These are phyloP conservation scores for Solea senegalensis DNA, from an alignment of 2,113 vertebrate genomes.

Conservation along the genomic window DNA sequence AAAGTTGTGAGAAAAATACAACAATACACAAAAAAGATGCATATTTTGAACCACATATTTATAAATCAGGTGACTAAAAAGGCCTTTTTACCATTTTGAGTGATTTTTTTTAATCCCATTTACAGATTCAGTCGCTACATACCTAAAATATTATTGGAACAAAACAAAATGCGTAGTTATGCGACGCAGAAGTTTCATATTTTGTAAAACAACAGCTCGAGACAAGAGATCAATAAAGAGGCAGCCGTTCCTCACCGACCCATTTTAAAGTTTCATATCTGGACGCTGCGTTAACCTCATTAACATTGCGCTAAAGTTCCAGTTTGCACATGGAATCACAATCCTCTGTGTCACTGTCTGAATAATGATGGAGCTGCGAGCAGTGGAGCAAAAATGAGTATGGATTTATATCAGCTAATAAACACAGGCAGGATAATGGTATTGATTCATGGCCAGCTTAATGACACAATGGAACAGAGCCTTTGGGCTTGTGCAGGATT, in stretches of 20 bases:
- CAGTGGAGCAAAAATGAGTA: slow-evolving; percentile 39
- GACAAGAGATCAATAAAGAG: slow-evolving; percentile 9
- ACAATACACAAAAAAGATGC: too few relatives aligned
- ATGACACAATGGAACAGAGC: slow-evolving; percentile 54
- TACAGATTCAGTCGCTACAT: too few relatives aligned
- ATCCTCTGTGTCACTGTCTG: slow-evolving; percentile 15
- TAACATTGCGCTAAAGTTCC: slow-evolving; percentile 22
- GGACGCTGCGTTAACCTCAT: slow-evolving; percentile 27
- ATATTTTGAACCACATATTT: too few relatives aligned
- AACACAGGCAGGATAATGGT: slow-evolving; percentile 50
- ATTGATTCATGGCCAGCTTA: slow-evolving; percentile 59
- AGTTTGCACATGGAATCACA: slow-evolving; percentile 1
- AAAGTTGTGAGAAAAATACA: too few relatives aligned
- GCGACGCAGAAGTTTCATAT: background rate
- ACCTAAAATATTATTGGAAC: too few relatives aligned
- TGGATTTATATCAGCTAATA: slow-evolving; percentile 63
- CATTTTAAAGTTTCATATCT: slow-evolving; percentile 3
- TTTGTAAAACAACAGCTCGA: slow-evolving; percentile 23
- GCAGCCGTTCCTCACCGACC: background rate
- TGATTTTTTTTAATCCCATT: too few relatives aligned
- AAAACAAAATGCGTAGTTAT: too few relatives aligned
- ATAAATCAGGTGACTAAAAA: too few relatives aligned
- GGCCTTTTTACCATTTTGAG: too few relatives aligned
- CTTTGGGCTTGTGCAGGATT: slow-evolving; percentile 34
- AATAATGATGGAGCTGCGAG: slow-evolving; percentile 43